phyloP scores from a whole-genome alignment of 1,140 invertebrate genomes.

The Zaprionus inermis region DNA sequence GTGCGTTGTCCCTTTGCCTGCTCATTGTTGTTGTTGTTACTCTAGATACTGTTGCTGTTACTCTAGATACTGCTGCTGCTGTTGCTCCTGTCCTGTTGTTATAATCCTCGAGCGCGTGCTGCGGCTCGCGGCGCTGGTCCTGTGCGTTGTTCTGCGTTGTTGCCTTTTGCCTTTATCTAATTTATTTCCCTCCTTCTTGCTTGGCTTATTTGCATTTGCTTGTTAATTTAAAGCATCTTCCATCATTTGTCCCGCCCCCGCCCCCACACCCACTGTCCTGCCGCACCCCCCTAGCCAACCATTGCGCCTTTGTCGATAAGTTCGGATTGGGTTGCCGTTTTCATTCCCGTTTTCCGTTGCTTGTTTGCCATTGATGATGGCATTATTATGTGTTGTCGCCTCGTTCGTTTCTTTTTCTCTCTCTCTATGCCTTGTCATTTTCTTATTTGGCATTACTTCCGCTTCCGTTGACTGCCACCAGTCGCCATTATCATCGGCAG shows the following conservation, averaged over 20 bases:
- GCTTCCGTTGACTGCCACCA: conserved; percentile 65
- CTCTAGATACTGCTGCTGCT: conserved; percentile 23
- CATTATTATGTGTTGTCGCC: conserved; percentile 80
- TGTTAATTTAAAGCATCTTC: conserved; percentile 83
- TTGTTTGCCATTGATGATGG: conserved; percentile 67
- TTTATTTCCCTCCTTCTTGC: conserved; percentile 67
- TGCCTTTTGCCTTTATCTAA: conserved; percentile 72
- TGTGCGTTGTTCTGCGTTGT: conserved; percentile 59
- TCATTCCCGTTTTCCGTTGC: conserved; percentile 49
- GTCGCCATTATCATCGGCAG: conserved; percentile 42
- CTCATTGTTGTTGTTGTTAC: conserved; percentile 22
- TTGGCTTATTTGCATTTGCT: conserved; percentile 69
- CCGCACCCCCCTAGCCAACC: conserved; percentile 10
- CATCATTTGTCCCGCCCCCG: conserved; percentile 71
- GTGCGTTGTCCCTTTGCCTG: conserved; percentile 43
- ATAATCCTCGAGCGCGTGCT: conserved; percentile 50
- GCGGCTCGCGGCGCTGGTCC: conserved; percentile 46
- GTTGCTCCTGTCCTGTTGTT: conserved; percentile 39
- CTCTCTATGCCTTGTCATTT: conserved; percentile 24
- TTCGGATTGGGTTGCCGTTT: conserved; percentile 45
- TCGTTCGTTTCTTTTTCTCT: conserved; percentile 44
- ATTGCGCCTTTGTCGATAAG: conserved; percentile 62
- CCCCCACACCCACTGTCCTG: neutral
- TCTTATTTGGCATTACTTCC: conserved; percentile 74
- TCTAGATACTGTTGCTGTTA: conserved; percentile 8